Evolutionary conservation across 92 coral and sea anemone genomes (phyloP).

Genomic region (Parazoanthus darwini): DNA sequence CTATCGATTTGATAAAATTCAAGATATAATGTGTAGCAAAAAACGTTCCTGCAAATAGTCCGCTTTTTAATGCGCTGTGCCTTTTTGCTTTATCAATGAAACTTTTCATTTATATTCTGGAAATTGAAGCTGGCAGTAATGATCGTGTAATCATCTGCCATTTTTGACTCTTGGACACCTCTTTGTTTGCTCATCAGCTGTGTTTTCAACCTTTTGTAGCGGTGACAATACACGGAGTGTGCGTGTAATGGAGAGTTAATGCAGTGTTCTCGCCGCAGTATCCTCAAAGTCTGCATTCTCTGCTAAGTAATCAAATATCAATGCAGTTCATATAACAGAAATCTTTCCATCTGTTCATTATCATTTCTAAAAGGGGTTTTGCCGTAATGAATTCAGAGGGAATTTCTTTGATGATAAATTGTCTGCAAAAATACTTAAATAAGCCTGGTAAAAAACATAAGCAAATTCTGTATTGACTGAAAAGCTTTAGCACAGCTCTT

Average conservation of each 20-base stretch:
- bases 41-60: not conserved
- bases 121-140: not conserved
- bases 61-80: not conserved
- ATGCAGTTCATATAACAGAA: not conserved
- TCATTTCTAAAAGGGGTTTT: not conserved
- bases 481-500: too few species aligned
- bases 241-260: not conserved
- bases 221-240: not conserved
- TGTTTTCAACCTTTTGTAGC: not conserved
- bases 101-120: not conserved
- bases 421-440: not conserved
- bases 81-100: not conserved
- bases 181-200: not conserved
- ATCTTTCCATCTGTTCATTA: constrained; percentile 12
- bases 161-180: not conserved
- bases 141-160: not conserved
- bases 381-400: not conserved
- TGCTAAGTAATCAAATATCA: not conserved
- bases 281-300: not conserved
- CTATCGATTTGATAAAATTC: not conserved
- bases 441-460: too few species aligned
- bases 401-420: not conserved
- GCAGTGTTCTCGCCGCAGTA: not conserved
- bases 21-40: too few species aligned
- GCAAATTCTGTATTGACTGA: too few species aligned